These are phyloP conservation scores for Vespertilio murinus DNA, from an alignment of 2,797 vertebrate genomes.

Conservation along the genomic window DNA sequence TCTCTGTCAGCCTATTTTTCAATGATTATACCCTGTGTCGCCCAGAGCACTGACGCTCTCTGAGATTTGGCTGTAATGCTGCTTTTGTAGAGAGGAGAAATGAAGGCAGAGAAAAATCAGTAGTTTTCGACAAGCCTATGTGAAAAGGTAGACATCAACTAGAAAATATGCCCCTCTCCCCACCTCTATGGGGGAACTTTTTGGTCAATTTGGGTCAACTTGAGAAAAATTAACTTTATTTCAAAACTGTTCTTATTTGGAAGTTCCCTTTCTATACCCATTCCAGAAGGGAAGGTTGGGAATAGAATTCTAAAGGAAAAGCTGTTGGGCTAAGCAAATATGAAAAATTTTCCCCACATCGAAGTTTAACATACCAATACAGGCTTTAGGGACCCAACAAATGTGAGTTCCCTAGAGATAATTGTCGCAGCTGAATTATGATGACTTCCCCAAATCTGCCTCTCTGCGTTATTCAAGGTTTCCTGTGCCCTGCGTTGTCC, in stretches of 20 bases:
- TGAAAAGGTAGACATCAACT: not conserved
- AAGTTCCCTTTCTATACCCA: not conserved
- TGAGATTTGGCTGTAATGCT: constrained; percentile 23
- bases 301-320: constrained; percentile 63
- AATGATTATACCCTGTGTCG: not conserved
- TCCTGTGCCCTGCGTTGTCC: constrained; percentile 67
- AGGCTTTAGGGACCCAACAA: constrained; percentile 62
- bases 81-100: constrained; percentile 34
- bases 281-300: constrained; percentile 31
- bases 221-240: constrained; percentile 21
- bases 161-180: not conserved
- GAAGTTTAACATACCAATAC: constrained; percentile 38
- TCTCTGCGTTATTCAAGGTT: constrained; percentile 72
- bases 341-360: constrained; percentile 44
- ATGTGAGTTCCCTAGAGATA: constrained; percentile 72
- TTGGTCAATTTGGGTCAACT: not conserved
- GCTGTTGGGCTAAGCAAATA: constrained; percentile 65
- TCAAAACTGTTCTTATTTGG: not conserved
- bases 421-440: constrained; percentile 75
- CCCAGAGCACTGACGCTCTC: constrained; percentile 26
- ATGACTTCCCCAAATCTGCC: constrained; percentile 58
- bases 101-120: constrained; percentile 34
- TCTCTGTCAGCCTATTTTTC: constrained; percentile 54
- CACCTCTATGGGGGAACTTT: not conserved
- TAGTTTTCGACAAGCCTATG: not conserved